Evolutionary conservation across 2,113 vertebrate genomes (phyloP).

Genomic region (Eudyptes chrysolophus): DNA sequence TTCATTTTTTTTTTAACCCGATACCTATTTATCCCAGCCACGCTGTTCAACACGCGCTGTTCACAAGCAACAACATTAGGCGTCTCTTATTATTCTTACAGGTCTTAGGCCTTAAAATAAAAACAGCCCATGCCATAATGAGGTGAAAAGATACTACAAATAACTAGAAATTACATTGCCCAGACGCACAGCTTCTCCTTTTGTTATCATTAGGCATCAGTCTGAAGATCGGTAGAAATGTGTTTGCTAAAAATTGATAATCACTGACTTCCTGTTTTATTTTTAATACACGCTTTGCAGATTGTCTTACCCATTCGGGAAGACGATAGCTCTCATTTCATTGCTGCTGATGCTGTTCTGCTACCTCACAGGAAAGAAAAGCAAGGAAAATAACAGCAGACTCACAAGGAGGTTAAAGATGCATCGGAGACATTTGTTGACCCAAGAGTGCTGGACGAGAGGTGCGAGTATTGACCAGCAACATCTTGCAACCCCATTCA

Average conservation of each 20-base stretch:
- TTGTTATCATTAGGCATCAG: background rate
- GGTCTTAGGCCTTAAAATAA: background rate
- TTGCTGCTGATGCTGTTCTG: slow-evolving; percentile 3
- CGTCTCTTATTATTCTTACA: background rate
- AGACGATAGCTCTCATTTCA: slow-evolving; percentile 2
- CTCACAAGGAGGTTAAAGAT: background rate
- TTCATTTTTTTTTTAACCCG: background rate
- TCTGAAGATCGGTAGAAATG: background rate
- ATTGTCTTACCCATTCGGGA: background rate
- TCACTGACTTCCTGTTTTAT: slow-evolving; percentile 17
- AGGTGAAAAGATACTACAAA: background rate
- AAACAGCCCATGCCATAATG: background rate
- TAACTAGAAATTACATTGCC: background rate
- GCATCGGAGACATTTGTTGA: background rate
- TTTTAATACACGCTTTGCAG: slow-evolving; percentile 12
- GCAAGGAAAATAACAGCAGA: background rate
- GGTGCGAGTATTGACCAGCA: background rate
- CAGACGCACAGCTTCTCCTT: background rate
- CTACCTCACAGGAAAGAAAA: background rate
- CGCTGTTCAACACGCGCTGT: rapidly evolving
- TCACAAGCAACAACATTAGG: background rate
- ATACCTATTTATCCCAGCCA: background rate
- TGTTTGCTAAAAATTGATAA: slow-evolving; percentile 33
- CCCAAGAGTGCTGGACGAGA: background rate
- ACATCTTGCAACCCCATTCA: background rate